Evolutionary conservation across 2,888 invertebrate species (phyloP).

Genomic region (Monoplex corrugatus): DNA sequence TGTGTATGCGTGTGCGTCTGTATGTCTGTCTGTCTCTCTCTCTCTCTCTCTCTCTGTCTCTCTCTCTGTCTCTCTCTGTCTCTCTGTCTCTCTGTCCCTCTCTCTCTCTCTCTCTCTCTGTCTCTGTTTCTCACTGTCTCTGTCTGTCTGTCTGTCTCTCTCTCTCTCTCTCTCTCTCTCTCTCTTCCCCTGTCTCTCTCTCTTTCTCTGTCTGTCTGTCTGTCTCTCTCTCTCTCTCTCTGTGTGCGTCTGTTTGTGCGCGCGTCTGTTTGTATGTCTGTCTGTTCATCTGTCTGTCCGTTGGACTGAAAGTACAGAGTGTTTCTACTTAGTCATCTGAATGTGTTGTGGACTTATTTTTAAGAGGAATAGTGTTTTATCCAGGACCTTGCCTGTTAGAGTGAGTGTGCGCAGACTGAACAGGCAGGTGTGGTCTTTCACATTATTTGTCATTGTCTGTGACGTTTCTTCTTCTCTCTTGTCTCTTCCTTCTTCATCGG

Average conservation of each 20-base stretch:
- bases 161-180: not conserved
- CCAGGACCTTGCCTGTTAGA: not conserved
- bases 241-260: not conserved
- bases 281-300: no score
- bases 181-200: not conserved
- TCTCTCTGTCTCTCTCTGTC: not conserved
- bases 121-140: conserved; percentile 18
- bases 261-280: no score
- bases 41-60: not conserved
- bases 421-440: no score
- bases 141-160: not conserved
- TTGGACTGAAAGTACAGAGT: no score
- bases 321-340: no score
- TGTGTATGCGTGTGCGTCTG: not conserved
- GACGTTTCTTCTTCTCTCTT: no score
- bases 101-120: conserved; percentile 17
- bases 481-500: no score
- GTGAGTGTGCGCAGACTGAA: no score
- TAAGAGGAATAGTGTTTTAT: not conserved
- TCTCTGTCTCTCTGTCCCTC: conserved; percentile 3
- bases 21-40: not conserved
- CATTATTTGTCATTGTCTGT: no score
- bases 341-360: not conserved
- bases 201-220: not conserved
- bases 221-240: not conserved